Conservation (phyloP, 1,140 invertebrate genomes). For the Nephotettix cincticeps region DNA sequence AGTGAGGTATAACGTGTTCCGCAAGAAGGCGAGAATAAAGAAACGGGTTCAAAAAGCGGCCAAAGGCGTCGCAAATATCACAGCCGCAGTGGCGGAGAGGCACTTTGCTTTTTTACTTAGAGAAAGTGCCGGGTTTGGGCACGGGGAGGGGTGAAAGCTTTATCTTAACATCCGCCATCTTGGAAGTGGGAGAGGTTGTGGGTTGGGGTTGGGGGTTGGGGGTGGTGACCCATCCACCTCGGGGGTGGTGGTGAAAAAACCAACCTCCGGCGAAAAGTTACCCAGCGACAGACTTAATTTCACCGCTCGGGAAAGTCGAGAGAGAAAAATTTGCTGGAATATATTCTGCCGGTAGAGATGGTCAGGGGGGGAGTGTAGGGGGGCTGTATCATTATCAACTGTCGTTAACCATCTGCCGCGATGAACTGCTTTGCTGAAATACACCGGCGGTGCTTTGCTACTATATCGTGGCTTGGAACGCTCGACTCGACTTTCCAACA, state of each 20-base stretch:
- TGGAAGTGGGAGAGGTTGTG: not conserved
- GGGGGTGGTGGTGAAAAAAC: not conserved
- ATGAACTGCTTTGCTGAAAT: no score
- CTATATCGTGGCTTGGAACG: no score
- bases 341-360: not conserved
- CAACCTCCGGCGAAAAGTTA: slow-evolving; percentile 3
- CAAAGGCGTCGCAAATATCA: slow-evolving; percentile 9
- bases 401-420: not conserved
- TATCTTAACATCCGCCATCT: slow-evolving; percentile 20
- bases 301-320: not conserved
- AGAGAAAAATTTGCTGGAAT: slow-evolving; percentile 15
- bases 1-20: no score
- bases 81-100: not conserved
- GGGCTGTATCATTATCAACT: not conserved
- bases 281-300: slow-evolving; percentile 13
- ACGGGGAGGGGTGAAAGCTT: slow-evolving; percentile 6
- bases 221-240: not conserved
- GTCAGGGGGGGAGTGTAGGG: not conserved
- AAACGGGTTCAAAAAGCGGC: not conserved
- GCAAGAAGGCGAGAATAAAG: not conserved
- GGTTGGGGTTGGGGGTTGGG: slow-evolving; percentile 20
- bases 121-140: no score
- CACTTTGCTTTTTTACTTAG: not conserved
- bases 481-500: no score
- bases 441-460: no score